phyloP scores from a whole-genome alignment of 1,140 invertebrate species.

The Probaryconus sp. region DNA sequence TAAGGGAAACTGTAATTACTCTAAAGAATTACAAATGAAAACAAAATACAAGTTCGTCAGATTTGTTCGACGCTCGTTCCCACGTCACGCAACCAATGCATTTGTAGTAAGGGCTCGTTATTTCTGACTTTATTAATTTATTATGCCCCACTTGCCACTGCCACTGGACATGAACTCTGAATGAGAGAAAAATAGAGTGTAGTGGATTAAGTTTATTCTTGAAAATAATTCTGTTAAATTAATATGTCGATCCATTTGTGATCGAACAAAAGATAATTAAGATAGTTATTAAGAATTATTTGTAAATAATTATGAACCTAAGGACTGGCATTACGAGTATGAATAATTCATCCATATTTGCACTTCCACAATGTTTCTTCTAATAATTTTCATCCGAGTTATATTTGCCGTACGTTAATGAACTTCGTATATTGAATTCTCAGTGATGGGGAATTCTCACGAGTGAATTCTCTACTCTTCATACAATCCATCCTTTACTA shows the following conservation, averaged over 20 bases:
- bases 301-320: neutral
- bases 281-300: too few relatives aligned
- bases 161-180: constrained; percentile 20
- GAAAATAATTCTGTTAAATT: too few relatives aligned
- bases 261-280: too few relatives aligned
- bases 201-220: too few relatives aligned
- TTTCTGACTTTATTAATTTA: constrained; percentile 50
- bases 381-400: constrained; percentile 42
- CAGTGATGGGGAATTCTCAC: constrained; percentile 37
- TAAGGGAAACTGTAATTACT: too few relatives aligned
- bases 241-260: too few relatives aligned
- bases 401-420: constrained; percentile 41
- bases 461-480: constrained; percentile 13
- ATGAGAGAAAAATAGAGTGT: too few relatives aligned
- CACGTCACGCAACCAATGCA: constrained; percentile 44
- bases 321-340: constrained; percentile 17
- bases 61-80: constrained; percentile 32
- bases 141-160: constrained; percentile 10
- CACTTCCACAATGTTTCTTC: constrained; percentile 19
- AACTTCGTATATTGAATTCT: constrained; percentile 51
- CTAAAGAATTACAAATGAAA: constrained; percentile 20
- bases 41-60: constrained; percentile 18
- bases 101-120: constrained; percentile 35
- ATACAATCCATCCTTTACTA: constrained; percentile 21
- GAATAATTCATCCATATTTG: constrained; percentile 21